These are phyloP conservation scores for Sternotherus odoratus DNA, from an alignment of 2,797 vertebrate genomes.

Conservation along the genomic window DNA sequence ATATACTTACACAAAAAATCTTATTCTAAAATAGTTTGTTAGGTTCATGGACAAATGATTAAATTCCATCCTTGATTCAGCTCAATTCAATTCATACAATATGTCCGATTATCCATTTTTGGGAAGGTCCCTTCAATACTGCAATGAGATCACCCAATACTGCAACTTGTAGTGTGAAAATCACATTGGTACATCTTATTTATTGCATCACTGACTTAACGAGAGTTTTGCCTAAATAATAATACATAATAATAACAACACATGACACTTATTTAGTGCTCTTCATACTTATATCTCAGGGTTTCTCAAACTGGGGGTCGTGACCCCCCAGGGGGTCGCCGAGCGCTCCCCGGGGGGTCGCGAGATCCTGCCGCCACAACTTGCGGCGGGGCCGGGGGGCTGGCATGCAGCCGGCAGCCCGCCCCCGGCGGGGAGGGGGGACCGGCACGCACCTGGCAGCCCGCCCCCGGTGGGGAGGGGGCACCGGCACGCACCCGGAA, in stretches of 20 bases:
- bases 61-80: conserved; percentile 62
- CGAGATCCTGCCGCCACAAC: too few species aligned
- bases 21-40: conserved; percentile 49
- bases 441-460: too few species aligned
- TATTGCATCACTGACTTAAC: conserved; percentile 14
- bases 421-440: too few species aligned
- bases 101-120: conserved; percentile 55
- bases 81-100: conserved; percentile 57
- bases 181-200: not conserved
- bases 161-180: not conserved
- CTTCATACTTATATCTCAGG: not conserved
- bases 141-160: conserved; percentile 41
- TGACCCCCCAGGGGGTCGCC: too few species aligned
- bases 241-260: not conserved
- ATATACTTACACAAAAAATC: conserved; percentile 39
- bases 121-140: conserved; percentile 41
- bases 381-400: too few species aligned
- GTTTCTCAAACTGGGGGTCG: too few species aligned
- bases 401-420: too few species aligned
- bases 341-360: too few species aligned
- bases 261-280: not conserved
- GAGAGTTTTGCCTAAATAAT: not conserved
- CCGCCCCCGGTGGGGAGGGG: too few species aligned
- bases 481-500: too few species aligned
- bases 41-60: conserved; percentile 53